Conservation (phyloP, 2,888 invertebrate genomes). For the Danaus chrysippus region DNA sequence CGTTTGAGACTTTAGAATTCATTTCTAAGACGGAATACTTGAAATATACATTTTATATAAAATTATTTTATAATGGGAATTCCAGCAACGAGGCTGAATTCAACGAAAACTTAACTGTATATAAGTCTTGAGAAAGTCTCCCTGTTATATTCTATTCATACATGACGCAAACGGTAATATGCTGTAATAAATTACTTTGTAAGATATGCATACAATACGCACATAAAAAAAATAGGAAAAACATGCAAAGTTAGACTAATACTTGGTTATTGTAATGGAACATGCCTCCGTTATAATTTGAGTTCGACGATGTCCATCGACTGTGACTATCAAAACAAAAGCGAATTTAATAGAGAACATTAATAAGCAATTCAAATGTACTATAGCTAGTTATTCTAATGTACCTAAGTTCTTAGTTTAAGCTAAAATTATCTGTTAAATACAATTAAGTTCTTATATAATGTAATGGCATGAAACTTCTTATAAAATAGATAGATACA, state of each 20-base stretch:
- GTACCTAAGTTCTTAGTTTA: too few relatives aligned
- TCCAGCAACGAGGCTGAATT: constrained; percentile 37
- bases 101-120: constrained; percentile 51
- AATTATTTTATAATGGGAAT: constrained; percentile 9
- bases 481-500: too few relatives aligned
- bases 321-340: too few relatives aligned
- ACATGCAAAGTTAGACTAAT: not conserved
- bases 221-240: constrained; percentile 8
- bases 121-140: constrained; percentile 46
- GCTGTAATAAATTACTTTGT: constrained; percentile 45
- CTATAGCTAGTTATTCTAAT: too few relatives aligned
- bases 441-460: too few relatives aligned
- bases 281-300: too few relatives aligned
- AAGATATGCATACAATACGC: constrained; percentile 42
- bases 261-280: not conserved
- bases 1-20: not conserved
- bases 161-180: constrained; percentile 45
- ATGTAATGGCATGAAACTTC: too few relatives aligned
- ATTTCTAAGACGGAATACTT: not conserved
- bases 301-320: too few relatives aligned
- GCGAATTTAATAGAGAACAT: too few relatives aligned
- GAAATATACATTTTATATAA: constrained; percentile 11
- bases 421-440: too few relatives aligned
- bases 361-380: too few relatives aligned
- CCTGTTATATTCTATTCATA: constrained; percentile 43